Base-by-base conservation (phyloP, 2,113 vertebrate species). In the Trogon surrucura region DNA sequence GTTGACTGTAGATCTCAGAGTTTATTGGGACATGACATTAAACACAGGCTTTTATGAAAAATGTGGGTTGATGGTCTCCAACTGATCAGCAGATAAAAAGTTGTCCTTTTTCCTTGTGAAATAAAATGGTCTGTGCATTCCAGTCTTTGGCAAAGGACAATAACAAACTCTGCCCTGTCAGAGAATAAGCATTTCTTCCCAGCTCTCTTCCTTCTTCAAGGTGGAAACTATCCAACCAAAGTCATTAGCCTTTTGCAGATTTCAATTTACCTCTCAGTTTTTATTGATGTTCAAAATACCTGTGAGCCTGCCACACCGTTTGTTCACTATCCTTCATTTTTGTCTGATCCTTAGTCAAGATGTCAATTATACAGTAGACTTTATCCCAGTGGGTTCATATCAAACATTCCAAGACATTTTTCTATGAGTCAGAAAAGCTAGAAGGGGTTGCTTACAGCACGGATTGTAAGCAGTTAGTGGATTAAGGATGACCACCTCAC, bases 291-390 rank as follows among this genome's bases (percentile, higher is more conserved):
- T 75, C 56, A 75, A 53, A 29, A 16, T 65, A 65, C 2, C 64
- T 65, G 44, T 65, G 36, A 77, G 13, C 19, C 27, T 71, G 14
- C 17, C 11, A 34, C 19, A 38, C 7, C 10, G 9, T 60, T 70
- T 82, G 11, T 64, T 38, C 44, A 22, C 21, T n/a, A 5, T 23
- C 29, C 7, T 74, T 56, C 15, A 23, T 58, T 60, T 77, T 64
- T 58, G 6, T 64, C 23, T 47, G 27, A 51, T 70, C 32, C 13
- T 64, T 57, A 77, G 16, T 58, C 79, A 60, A 41, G 45, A 27
- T 26, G 45, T 32, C 1, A 0, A 20, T 78, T 53, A 72, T 54
- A 23, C 1, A 2, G 21, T n/a, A 61, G 18, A 16, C 9, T 44
- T 72, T 66, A 48, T 48, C 51, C 26, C 27, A 51, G 45, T 30